Conservation (phyloP, 2,888 invertebrate species). For the Caenorhabditis panamensis region DNA sequence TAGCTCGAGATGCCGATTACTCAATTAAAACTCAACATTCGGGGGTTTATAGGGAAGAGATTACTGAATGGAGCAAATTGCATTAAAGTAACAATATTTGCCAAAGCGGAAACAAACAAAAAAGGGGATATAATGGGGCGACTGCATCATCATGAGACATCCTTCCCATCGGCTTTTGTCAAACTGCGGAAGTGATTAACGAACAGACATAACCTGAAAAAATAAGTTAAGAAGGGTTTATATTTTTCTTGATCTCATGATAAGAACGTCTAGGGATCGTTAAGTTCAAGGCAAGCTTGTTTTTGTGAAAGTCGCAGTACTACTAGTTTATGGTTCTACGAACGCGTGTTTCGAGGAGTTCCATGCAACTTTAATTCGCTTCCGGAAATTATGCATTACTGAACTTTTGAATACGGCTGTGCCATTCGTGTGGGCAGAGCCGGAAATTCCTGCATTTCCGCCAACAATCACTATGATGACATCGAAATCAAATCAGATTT, state of each 20-base stretch:
- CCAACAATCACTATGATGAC: conserved; percentile 16
- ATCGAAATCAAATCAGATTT: conserved; percentile 24
- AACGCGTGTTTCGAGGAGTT: conserved; percentile 2
- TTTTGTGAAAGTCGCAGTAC: neutral
- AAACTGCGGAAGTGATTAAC: conserved; percentile 63
- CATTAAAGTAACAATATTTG: conserved; percentile 50
- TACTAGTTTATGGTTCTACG: neutral
- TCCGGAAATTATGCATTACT: conserved; percentile 12
- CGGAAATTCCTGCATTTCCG: conserved; percentile 20
- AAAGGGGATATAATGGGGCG: conserved; percentile 21
- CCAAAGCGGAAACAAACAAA: conserved; percentile 27
- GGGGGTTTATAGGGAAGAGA: neutral
- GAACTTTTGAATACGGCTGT: conserved; percentile 5
- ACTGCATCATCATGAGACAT: conserved; percentile 12
- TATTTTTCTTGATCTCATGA: neutral
- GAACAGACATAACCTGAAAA: conserved; percentile 75
- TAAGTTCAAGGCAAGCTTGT: too few species aligned
- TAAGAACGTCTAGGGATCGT: too few species aligned
- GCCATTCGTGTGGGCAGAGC: conserved; percentile 6
- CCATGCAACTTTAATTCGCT: conserved; percentile 6
- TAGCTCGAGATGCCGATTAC: conserved; percentile 6
- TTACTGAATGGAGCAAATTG: conserved; percentile 25
- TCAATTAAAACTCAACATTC: conserved; percentile 58
- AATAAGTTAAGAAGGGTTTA: neutral
- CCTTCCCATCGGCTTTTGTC: neutral